Evolutionary conservation across 2,888 invertebrate species (phyloP), one percentile per base, ranked within the genome.

Genomic region (Eumerus sabulonum): DNA sequence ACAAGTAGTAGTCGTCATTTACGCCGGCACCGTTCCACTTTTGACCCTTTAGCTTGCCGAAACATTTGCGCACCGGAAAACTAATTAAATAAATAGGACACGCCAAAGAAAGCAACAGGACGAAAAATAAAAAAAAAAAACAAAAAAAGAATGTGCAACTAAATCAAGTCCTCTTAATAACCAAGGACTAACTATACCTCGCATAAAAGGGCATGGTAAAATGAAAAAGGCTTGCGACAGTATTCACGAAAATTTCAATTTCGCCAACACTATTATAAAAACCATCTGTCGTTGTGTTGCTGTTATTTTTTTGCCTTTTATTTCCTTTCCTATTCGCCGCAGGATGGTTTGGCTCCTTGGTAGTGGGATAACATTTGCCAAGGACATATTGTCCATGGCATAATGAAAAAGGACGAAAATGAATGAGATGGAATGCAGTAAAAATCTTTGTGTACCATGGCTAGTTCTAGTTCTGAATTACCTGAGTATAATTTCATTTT

Each of bases 21-120:
- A 11, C 16, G 13, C 35, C 18, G 42, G 12, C 53, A 18, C n/a
- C 70, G 76, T 12, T 67, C 77, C 59, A 66, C 45, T 59, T 72
- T 63, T 73, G 68, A 79, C 79, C 79, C 74, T 74, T 79, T 79
- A 50, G 1, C 18, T 45, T 60, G 14, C n/a, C 18, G 59, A 59
- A 73, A 73, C 73, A 79, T 73, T 73, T 79, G 73, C 68, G 74
- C 79, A 74, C 68, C 68, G 79, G 68, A 74, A 79, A 79, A 79
- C 79, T 79, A 79, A 79, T 79, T 79, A 79, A 79, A 79, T 64
- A 79, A 79, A 79, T 79, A 79, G 79, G 79, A 79, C 79, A 79
- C 73, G 60, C 19, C 60, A 50, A 74, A 64, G 74, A 73, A 70
- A 50, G 73, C 67, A 50, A 38, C 12, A 12, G 17, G 47, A 57